These are phyloP conservation scores for Eupithecia dodoneata DNA, from an alignment of 2,888 invertebrate genomes.

Conservation along the genomic window DNA sequence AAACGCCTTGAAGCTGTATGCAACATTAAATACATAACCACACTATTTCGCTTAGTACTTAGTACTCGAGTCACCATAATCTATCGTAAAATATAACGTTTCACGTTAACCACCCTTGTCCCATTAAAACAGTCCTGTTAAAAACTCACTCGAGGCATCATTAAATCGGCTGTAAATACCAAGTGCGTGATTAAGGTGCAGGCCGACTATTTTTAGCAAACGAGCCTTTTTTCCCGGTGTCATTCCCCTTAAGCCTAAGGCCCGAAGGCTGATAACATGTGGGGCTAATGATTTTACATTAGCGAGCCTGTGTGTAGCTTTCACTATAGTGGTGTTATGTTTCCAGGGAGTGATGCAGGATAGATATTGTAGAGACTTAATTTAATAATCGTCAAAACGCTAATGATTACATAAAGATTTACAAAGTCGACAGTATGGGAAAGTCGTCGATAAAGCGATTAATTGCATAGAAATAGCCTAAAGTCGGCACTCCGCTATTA, in stretches of 20 bases:
- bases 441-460: no score
- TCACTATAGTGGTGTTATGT: slow-evolving; percentile 41
- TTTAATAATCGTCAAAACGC: no score
- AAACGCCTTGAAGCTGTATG: no score
- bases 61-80: background rate
- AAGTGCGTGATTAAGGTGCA: slow-evolving; percentile 73
- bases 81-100: slow-evolving; percentile 4
- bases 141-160: slow-evolving; percentile 54
- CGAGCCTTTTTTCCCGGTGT: slow-evolving; percentile 58
- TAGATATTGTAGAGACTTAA: background rate
- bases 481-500: no score
- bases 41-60: background rate
- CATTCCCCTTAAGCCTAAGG: slow-evolving; percentile 58
- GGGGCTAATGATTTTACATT: slow-evolving; percentile 51
- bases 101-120: background rate
- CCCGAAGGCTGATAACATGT: slow-evolving; percentile 27
- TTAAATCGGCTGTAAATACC: slow-evolving; percentile 78
- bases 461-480: no score
- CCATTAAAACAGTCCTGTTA: slow-evolving; percentile 10
- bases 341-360: background rate
- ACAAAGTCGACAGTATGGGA: no score
- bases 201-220: slow-evolving; percentile 76
- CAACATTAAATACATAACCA: no score
- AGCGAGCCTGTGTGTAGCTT: slow-evolving; percentile 48
- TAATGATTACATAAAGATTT: no score